Percentiles rank a stretch among this genome's conserved stretches.
Conservation (phyloP, 2,113 vertebrate species). For the Ceyx cyanopectus region DNA sequence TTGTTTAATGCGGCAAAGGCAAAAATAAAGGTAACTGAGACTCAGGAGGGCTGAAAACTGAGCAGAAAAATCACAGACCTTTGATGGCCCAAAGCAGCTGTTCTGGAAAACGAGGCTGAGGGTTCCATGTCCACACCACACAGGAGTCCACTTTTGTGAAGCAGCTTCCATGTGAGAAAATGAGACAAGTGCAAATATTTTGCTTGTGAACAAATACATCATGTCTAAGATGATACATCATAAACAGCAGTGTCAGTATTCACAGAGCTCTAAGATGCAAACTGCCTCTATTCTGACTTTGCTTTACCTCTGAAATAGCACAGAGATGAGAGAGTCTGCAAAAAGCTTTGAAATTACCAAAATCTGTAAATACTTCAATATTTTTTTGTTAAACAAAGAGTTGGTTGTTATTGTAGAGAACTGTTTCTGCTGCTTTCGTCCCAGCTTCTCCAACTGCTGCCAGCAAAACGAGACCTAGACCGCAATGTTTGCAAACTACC, state of each 20-base stretch:
- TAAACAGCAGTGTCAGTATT: neutral
- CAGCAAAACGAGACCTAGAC: neutral
- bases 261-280: neutral
- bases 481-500: neutral
- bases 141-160: neutral
- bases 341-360: neutral
- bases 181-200: neutral
- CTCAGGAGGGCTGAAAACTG: neutral
- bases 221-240: neutral
- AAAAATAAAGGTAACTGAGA: slow-evolving; percentile 19
- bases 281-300: neutral
- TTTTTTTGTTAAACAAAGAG: neutral
- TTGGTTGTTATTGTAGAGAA: neutral
- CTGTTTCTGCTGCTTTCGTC: neutral
- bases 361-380: neutral
- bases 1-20: slow-evolving; percentile 74
- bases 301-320: neutral
- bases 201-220: neutral
- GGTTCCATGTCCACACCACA: accelerated
- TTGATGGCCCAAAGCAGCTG: neutral
- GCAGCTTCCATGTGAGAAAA: neutral
- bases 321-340: neutral
- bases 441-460: neutral
- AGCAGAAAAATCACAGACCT: neutral
- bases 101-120: neutral